A percentile compares a stretch with the other conserved stretches of the same genome.
phyloP scores from a whole-genome alignment of 1,140 invertebrate genomes.

The Cyphomyrmex costatus region DNA sequence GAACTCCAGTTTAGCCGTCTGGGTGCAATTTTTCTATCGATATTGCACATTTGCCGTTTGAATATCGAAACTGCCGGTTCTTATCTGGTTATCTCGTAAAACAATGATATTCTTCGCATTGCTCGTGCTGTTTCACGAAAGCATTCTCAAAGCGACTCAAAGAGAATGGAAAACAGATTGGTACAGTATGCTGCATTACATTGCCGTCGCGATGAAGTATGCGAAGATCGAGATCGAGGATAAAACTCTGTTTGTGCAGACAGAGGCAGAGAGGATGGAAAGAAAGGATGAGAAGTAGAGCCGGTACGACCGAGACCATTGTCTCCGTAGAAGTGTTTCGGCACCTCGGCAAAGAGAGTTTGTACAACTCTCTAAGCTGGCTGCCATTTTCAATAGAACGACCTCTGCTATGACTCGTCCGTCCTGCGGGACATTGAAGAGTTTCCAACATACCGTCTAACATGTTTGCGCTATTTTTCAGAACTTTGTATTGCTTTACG shows the following conservation, averaged over 20 bases:
- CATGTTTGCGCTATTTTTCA: slow-evolving; percentile 36
- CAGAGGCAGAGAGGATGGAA: background rate
- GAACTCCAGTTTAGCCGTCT: background rate
- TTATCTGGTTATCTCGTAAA: slow-evolving; percentile 28
- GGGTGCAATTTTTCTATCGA: slow-evolving; percentile 10
- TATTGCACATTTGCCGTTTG: background rate
- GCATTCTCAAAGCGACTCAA: slow-evolving; percentile 33
- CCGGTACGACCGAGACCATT: slow-evolving; percentile 45
- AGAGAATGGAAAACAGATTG: slow-evolving; percentile 63
- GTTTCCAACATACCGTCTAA: background rate
- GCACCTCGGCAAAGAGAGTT: slow-evolving; percentile 48
- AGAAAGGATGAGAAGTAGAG: background rate
- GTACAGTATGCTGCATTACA: slow-evolving; percentile 29
- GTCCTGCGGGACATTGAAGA: background rate
- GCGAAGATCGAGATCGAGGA: slow-evolving; percentile 59
- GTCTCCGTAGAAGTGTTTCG: slow-evolving; percentile 60
- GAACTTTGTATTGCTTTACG: slow-evolving; percentile 31
- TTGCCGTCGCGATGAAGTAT: slow-evolving; percentile 48
- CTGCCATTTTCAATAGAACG: slow-evolving; percentile 45
- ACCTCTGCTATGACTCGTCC: slow-evolving; percentile 9
- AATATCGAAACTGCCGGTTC: slow-evolving; percentile 4
- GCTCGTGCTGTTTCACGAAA: background rate
- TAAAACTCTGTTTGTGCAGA: slow-evolving; percentile 59
- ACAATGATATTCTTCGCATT: slow-evolving; percentile 16
- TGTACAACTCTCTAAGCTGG: slow-evolving; percentile 68